Base-by-base conservation (phyloP, 2,888 invertebrate species). In the Heterodera filipjevi region DNA sequence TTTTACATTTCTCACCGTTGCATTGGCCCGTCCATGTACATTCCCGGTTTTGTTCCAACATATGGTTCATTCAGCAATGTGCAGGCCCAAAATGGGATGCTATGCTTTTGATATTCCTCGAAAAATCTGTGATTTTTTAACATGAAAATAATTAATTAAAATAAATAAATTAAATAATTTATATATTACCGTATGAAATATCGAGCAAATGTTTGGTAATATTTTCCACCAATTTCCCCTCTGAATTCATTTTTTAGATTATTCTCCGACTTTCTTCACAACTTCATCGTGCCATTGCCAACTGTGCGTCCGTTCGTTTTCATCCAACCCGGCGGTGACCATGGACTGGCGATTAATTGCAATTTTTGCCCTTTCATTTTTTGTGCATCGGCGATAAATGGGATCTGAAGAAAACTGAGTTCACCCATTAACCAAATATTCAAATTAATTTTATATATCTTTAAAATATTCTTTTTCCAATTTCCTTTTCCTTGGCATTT, bases 121-220 rank as follows among this genome's bases (percentile, higher is more conserved):
- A 95, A 90, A 90, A 94, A 95, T 89, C 93, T 77, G 73, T 19
- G 22, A 35, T 70, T 64, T 44, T n/a, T n/a, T n/a, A n/a, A n/a
- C n/a, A n/a, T n/a, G n/a, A n/a, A n/a, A n/a, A n/a, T n/a, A n/a
- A 64, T 35, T 32, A 46, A 35, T n/a, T 59, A 12, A 19, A 66
- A 53, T 64, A n/a, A 75, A 16, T 6, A 14, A 19, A 14, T 53
- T 19, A 53, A 16, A 30, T 6, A 33, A n/a, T 32, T 10, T 33
- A 39, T 22, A 72, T 30, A 32, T 6, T 70, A 75, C 75, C 35
- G 19, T 75, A 30, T 53, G 35, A 77, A 93, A 88, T 95, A 95
- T 83, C 94, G 91, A 0, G 95, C 95, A 92, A 93, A 95, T 0
- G 93, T 89, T 89, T 94, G 93, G 89, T 93, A 95, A 89, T 92